phyloP scores from a whole-genome alignment of 2,888 invertebrate species.

The Spilarctia lutea region DNA sequence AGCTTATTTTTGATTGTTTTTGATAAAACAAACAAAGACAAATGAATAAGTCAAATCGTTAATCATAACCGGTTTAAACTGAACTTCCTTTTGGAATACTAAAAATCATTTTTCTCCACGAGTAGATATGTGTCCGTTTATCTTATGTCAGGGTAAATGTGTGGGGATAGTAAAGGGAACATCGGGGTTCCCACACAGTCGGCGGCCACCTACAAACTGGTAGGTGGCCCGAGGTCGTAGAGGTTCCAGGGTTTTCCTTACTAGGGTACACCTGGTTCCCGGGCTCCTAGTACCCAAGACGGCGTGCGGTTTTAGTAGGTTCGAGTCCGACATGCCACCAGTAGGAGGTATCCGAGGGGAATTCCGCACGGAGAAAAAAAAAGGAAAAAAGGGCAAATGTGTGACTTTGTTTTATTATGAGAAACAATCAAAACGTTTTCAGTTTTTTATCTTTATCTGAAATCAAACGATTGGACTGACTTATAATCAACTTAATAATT shows the following conservation, averaged over 20 bases:
- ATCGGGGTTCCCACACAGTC: too few relatives aligned
- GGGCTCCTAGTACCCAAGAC: too few relatives aligned
- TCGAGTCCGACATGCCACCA: too few relatives aligned
- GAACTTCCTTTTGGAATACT: conserved; percentile 62
- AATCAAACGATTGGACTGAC: conserved; percentile 16
- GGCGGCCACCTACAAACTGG: too few relatives aligned
- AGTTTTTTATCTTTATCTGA: background rate
- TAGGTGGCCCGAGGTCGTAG: too few relatives aligned
- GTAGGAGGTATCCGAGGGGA: too few relatives aligned
- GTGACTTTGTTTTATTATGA: conserved; percentile 21
- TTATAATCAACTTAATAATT: conserved; percentile 32
- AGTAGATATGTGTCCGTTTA: conserved; percentile 53
- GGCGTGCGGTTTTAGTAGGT: too few relatives aligned
- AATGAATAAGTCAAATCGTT: conserved; percentile 77
- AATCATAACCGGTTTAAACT: conserved; percentile 74
- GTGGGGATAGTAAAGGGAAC: too few relatives aligned
- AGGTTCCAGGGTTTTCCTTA: too few relatives aligned
- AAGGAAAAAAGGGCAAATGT: conserved; percentile 44
- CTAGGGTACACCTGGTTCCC: too few relatives aligned
- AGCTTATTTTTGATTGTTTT: conserved; percentile 84
- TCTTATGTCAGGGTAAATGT: conserved; percentile 45
- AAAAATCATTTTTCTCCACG: conserved; percentile 49
- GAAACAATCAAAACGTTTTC: background rate
- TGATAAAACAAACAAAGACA: conserved; percentile 82
- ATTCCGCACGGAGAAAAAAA: too few relatives aligned